Percentiles rank a stretch among this genome's conserved stretches.
phyloP scores from a whole-genome alignment of 2,797 vertebrate species.

The Tachyglossus aculeatus region DNA sequence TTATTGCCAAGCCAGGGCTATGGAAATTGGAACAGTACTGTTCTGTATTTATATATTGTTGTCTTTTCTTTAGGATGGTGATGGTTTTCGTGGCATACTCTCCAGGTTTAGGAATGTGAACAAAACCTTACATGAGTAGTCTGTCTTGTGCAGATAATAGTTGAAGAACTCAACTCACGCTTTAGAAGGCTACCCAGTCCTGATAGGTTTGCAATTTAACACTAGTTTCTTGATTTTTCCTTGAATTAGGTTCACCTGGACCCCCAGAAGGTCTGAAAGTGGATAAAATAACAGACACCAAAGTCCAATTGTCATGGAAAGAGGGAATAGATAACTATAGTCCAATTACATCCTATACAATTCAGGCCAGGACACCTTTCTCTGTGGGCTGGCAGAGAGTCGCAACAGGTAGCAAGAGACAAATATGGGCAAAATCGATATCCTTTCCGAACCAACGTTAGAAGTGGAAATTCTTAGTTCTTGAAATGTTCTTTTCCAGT shows the following conservation, averaged over 20 bases:
- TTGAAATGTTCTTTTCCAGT: slow-evolving; percentile 69
- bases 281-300: slow-evolving; percentile 83
- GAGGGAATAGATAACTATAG: slow-evolving; percentile 87
- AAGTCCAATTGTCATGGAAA: slow-evolving; percentile 85
- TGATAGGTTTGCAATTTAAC: background rate
- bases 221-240: background rate
- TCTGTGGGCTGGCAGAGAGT: slow-evolving; percentile 90
- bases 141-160: background rate
- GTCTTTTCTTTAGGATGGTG: background rate
- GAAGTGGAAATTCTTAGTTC: background rate
- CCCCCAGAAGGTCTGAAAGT: slow-evolving; percentile 81
- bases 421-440: no score
- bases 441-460: background rate
- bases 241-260: slow-evolving; percentile 83
- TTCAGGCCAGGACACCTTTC: slow-evolving; percentile 87
- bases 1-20: background rate
- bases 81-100: background rate
- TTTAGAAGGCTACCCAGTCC: background rate
- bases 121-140: background rate
- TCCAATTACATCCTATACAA: slow-evolving; percentile 80
- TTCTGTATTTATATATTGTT: background rate
- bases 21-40: background rate
- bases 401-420: slow-evolving; percentile 78
- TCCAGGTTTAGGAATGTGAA: background rate
- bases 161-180: background rate